Conservation (phyloP, 1,140 invertebrate species). For the Zelostemma sp. region DNA sequence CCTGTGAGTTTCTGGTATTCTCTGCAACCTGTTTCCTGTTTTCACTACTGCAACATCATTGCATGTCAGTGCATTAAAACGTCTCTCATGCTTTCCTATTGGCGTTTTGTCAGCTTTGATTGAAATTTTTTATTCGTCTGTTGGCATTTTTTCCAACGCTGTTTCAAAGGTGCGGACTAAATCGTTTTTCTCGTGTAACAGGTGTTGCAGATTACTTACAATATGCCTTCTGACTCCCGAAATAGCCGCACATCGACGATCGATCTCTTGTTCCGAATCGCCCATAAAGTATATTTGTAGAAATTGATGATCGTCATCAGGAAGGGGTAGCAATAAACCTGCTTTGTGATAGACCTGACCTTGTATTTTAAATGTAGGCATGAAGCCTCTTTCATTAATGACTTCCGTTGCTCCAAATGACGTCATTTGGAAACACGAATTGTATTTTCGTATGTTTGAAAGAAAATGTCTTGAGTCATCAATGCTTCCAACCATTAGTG, state of each 20-base stretch:
- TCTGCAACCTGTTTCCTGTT: too few relatives aligned
- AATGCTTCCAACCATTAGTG: too few relatives aligned
- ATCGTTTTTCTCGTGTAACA: constrained; percentile 61
- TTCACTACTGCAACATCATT: constrained; percentile 52
- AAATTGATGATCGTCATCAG: constrained; percentile 38
- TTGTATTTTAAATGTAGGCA: too few relatives aligned
- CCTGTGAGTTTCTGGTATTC: constrained; percentile 64
- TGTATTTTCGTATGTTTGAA: too few relatives aligned
- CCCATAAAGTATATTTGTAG: constrained; percentile 56
- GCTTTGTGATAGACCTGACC: constrained; percentile 55
- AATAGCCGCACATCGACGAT: constrained; percentile 55
- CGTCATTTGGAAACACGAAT: too few relatives aligned
- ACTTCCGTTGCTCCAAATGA: too few relatives aligned
- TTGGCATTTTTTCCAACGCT: constrained; percentile 15
- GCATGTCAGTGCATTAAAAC: constrained; percentile 55
- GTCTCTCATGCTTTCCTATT: constrained; percentile 58
- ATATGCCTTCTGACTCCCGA: constrained; percentile 51
- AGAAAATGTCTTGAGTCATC: too few relatives aligned
- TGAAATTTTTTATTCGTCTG: constrained; percentile 44
- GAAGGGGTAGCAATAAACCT: constrained; percentile 42
- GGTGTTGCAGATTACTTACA: constrained; percentile 50
- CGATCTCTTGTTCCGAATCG: constrained; percentile 58
- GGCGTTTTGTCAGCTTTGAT: constrained; percentile 62
- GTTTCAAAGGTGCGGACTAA: constrained; percentile 63
- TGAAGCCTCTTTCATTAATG: too few relatives aligned